phyloP scores from a whole-genome alignment of 2,797 vertebrate species.

The Garrulus glandarius region DNA sequence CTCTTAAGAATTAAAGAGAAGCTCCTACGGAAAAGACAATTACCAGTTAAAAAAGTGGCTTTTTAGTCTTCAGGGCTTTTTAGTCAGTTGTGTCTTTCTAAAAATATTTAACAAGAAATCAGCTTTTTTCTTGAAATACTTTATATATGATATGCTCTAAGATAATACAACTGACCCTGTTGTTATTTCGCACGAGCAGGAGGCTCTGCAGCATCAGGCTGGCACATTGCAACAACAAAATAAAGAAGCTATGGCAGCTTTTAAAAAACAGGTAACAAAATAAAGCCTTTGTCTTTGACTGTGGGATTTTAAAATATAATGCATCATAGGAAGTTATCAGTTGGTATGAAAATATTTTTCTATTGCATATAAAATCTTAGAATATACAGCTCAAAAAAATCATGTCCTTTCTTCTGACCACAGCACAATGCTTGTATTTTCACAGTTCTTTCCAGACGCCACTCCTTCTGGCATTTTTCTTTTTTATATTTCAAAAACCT shows the following conservation, averaged over 20 bases:
- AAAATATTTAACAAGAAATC: not conserved
- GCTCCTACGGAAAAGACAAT: not conserved
- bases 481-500: not conserved
- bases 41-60: not conserved
- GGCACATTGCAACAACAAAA: slow-evolving; percentile 79
- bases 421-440: not conserved
- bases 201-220: slow-evolving; percentile 81
- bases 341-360: not conserved
- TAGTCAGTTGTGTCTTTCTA: not conserved
- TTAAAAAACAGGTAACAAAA: slow-evolving; percentile 86
- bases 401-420: not conserved
- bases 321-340: not conserved
- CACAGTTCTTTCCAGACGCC: not conserved
- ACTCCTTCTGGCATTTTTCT: not conserved
- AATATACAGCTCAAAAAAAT: not conserved
- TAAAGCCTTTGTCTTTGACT: not conserved
- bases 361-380: not conserved
- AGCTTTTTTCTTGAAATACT: not conserved
- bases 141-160: not conserved
- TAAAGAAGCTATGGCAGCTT: slow-evolving; percentile 76
- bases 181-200: slow-evolving; percentile 71
- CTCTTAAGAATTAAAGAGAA: not conserved
- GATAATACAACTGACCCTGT: not conserved
- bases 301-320: not conserved
- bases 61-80: not conserved